Evolutionary conservation across 2,888 invertebrate genomes (phyloP), one percentile per base, ranked within the genome.

Genomic region (Spodoptera littoralis): DNA sequence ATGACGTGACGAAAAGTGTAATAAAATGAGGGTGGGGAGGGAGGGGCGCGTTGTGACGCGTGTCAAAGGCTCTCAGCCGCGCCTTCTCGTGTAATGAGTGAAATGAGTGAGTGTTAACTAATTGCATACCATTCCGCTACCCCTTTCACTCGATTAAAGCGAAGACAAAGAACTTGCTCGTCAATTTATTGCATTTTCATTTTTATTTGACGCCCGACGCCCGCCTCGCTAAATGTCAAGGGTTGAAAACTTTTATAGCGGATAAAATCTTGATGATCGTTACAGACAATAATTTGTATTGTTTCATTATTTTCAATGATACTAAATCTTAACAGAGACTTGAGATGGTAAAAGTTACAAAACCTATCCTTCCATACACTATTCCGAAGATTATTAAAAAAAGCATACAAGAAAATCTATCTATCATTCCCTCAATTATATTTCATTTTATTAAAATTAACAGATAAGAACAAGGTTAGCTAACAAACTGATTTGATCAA

Each of bases 61-160:
- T 60, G 54, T 57, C 67, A 71, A 76, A 79, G 58, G 63, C 79
- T 63, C 67, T 73, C 52, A 63, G 45, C 27, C 41, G 11, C 47
- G 50, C 56, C 57, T 45, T 56, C 47, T 51, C 44, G 4, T 45
- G 53, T 70, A 70, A 78, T 73, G 61, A 73, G 60, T 41, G 27
- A 70, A 78, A 65, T 76, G 60, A 73, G 62, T 79, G 73, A 76
- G 73, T 76, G 71, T 76, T 59, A 65, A 71, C 76, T 76, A 77
- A 77, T 77, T 77, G 65, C 53, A 76, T 57, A 54, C 71, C 68
- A 71, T 79, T 65, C 59, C 68, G 54, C 56, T 63, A 54, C 61
- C 72, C 73, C 56, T 62, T 68, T 71, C 53, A 76, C 51, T 71
- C 62, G 62, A 79, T 76, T 71, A 76, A 30, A 56, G 50, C n/a